Evolutionary conservation across 2,113 vertebrate genomes (phyloP).

Genomic region (Oreochromis niloticus): DNA sequence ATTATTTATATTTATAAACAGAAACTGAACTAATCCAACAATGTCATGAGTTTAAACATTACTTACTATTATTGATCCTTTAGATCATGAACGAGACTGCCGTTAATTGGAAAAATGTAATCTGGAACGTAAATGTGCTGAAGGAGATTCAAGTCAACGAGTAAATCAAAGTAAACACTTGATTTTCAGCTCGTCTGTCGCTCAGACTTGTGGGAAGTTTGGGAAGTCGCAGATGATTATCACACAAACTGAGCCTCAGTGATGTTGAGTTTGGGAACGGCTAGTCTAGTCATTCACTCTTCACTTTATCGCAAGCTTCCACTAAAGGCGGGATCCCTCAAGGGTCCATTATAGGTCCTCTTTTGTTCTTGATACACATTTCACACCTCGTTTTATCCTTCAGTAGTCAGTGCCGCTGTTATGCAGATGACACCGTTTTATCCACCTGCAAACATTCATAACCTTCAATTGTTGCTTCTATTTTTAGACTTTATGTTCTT

Average conservation of each 20-base stretch:
- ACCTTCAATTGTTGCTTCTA: background rate
- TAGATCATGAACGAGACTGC: too few species aligned
- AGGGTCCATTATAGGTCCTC: background rate
- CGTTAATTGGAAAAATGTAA: too few species aligned
- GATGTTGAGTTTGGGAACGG: too few species aligned
- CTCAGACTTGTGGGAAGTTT: too few species aligned
- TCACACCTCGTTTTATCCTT: background rate
- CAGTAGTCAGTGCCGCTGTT: background rate
- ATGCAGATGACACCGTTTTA: background rate
- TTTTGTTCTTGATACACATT: background rate
- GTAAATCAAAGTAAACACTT: too few species aligned
- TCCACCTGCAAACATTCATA: accelerated
- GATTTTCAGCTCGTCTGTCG: too few species aligned
- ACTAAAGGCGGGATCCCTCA: background rate
- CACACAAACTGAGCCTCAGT: too few species aligned
- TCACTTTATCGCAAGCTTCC: background rate
- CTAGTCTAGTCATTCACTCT: too few species aligned
- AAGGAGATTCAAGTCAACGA: too few species aligned
- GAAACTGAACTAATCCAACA: background rate
- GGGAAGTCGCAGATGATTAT: too few species aligned
- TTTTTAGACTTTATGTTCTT: background rate
- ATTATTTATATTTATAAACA: background rate
- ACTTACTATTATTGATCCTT: background rate
- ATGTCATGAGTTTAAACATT: background rate
- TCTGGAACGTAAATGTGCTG: too few species aligned